Evolutionary conservation across 1,140 invertebrate genomes (phyloP), one percentile per base, ranked within the genome.

Genomic region (Temnothorax nylanderi): DNA sequence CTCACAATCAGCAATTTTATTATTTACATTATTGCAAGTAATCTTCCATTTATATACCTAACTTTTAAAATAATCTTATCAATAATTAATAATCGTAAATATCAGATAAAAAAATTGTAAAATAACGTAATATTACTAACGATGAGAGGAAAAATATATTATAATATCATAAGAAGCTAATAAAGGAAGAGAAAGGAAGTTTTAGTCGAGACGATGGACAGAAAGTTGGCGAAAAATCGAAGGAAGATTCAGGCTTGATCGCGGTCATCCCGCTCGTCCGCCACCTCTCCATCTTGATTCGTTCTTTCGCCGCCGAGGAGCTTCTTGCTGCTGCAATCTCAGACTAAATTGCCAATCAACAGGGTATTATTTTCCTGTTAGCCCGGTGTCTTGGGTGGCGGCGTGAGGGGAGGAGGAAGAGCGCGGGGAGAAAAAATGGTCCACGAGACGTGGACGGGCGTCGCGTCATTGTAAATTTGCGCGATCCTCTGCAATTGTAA

Each of bases 291-390:
- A 37, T 54, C 62, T 84, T 54, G 76, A 54, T 75, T 90, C 87
- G 78, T 88, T 88, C 88, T 82, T 90, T 87, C 81, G 54, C 88
- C 86, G 62, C 76, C 82, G 64, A 87, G 60, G 81, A 90, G 89
- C 78, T 90, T 88, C 87, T 90, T 88, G 89, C 89, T 87, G 86
- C 90, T 93, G 91, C 93, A 93, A 94, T 93, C 92, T 93, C 92
- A 89, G 89, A 87, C 92, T 93, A 94, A 94, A 94, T 94, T 94
- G 92, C 92, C 93, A 94, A 94, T 94, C 93, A 94, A 94, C 93
- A 91, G 91, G 90, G 93, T 94, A 94, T 94, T 94, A 94, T 94
- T 94, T 94, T 93, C 93, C 91, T 93, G 91, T 94, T 94, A 94
- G 92, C 90, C 72, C 37, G 18, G 26, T 21, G 49, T 72, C 54